Evolutionary conservation across 2,797 vertebrate species (phyloP), one percentile per base, ranked within the genome.

Genomic region (Knipowitschia caucasica): DNA sequence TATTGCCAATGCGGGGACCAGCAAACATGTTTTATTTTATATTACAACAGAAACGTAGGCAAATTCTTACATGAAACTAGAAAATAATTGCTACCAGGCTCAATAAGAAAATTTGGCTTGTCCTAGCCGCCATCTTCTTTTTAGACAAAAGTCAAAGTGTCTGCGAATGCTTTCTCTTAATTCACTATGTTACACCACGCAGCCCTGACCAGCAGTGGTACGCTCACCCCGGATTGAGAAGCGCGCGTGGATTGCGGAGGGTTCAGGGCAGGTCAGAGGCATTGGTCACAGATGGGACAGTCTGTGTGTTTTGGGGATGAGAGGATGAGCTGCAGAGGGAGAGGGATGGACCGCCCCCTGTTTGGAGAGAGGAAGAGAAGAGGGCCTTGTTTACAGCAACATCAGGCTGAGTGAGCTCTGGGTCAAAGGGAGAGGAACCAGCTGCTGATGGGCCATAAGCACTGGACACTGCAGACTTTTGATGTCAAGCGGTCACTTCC

Each of bases 201-300:
- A 20, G 14, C 17, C 35, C 2, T 18, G 7, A 2, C 36, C 36
- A 18, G 7, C 36, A 10, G 36, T 9, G 18, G 36, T 18, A 8
- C 36, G 18, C 5, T 20, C 18, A 39, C 36, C 36, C 3, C 12
- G 5, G 9, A 18, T 12, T 38, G 18, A 21, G 36, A 39, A 21
- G 9, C 36, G 18, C 36, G 36, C 21, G 36, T 39, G 6, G 36
- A 38, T 4, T 11, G 8, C 6, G 15, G n/a, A 7, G 66, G 65
- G 80, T 79, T 81, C 75, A 70, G 44, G 60, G 60, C 50, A 64
- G 69, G 64, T 73, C 83, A 78, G 78, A 80, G 81, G 74, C 63
- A 56, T 62, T 66, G 67, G 68, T 70, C 62, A 73, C 81, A 86
- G 81, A 86, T 86, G 81, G 81, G 62, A 25, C 40, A 8, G 40